Percentiles rank a stretch among this genome's conserved stretches.
Conservation (phyloP, 2,797 vertebrate genomes). For the Erethizon dorsatum region DNA sequence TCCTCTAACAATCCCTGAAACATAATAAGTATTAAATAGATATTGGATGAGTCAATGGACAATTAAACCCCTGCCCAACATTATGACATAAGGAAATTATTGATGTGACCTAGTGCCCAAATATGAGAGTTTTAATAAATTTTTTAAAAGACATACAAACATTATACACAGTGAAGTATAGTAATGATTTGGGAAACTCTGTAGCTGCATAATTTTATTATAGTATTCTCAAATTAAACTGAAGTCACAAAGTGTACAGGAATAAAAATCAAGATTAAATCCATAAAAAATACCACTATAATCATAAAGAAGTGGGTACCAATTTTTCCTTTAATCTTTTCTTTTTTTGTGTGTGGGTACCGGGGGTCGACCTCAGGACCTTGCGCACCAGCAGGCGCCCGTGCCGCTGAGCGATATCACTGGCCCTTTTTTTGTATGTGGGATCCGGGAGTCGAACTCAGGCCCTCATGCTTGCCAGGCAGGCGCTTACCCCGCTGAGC, state of each 20-base stretch:
- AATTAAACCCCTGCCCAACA: not conserved
- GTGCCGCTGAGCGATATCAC: too few species aligned
- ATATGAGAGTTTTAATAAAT: not conserved
- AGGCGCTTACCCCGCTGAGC: too few species aligned
- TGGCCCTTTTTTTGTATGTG: too few species aligned
- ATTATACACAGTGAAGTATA: not conserved
- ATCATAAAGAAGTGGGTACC: not conserved
- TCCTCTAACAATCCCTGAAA: not conserved
- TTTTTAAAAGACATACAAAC: not conserved
- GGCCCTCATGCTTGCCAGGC: too few species aligned
- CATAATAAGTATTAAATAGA: not conserved
- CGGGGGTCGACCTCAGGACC: too few species aligned
- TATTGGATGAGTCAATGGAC: not conserved
- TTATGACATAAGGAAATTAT: not conserved
- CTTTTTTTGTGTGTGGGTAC: too few species aligned
- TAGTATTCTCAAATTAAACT: not conserved
- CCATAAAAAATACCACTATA: not conserved
- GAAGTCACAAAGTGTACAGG: not conserved
- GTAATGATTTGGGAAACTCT: not conserved
- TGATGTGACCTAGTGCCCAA: not conserved
- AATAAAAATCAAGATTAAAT: not conserved
- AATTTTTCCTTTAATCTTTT: not conserved
- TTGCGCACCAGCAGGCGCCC: too few species aligned
- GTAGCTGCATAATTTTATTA: not conserved
- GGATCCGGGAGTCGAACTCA: too few species aligned